Evolutionary conservation across 2,888 invertebrate species (phyloP).

Genomic region (Nycteola revayana): DNA sequence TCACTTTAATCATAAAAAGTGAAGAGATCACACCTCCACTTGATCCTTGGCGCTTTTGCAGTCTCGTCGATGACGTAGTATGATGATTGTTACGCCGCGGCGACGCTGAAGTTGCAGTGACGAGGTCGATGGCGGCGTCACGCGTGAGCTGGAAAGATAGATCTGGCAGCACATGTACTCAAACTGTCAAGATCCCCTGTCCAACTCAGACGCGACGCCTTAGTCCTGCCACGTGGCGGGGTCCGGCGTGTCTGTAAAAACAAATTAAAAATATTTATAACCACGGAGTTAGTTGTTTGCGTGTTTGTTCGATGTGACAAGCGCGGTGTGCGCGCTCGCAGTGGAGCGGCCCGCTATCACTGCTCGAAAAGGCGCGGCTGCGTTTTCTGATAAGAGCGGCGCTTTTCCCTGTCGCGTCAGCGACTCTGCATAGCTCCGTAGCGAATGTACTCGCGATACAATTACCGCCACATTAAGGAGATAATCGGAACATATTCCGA

Average conservation of each 20-base stretch:
- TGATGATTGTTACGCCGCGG: conserved; percentile 4
- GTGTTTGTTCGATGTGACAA: conserved; percentile 62
- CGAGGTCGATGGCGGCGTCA: conserved; percentile 44
- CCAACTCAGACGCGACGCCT: conserved; percentile 80
- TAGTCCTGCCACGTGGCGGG: conserved; percentile 12
- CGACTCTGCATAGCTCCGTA: conserved; percentile 55
- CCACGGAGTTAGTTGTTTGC: conserved; percentile 36
- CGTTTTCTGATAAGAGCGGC: conserved; percentile 74
- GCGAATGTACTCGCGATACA: conserved; percentile 49
- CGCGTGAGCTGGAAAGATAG: conserved; percentile 83
- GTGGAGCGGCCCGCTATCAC: conserved; percentile 68
- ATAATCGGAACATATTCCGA: conserved; percentile 41
- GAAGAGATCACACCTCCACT: conserved; percentile 84
- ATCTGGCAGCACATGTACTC: conserved; percentile 74
- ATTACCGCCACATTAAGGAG: conserved; percentile 44
- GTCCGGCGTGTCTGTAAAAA: conserved; percentile 46
- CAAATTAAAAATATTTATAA: conserved; percentile 41
- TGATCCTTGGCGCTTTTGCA: conserved; percentile 64
- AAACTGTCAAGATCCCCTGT: conserved; percentile 82
- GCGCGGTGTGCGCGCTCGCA: conserved; percentile 56
- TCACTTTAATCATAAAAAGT: conserved; percentile 81
- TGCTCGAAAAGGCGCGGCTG: conserved; percentile 75
- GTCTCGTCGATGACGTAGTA: neutral
- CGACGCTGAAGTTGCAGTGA: neutral
- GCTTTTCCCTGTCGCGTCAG: conserved; percentile 74